Conservation (phyloP, 2,888 invertebrate species). For the Apamea epomidion region DNA sequence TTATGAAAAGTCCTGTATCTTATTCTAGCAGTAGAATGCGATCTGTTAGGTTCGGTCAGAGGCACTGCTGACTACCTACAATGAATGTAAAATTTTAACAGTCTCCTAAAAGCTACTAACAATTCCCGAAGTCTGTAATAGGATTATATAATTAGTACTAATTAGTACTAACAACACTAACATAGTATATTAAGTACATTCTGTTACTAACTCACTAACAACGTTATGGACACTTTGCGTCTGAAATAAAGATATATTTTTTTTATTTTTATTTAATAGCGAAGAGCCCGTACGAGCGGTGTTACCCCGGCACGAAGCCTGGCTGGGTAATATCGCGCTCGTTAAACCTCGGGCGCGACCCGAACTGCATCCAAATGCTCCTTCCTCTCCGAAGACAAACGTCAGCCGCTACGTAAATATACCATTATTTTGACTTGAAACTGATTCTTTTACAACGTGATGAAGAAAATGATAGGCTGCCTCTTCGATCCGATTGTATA, state of each 20-base stretch:
- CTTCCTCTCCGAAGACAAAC: constrained; percentile 30
- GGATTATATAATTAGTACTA: too few relatives aligned
- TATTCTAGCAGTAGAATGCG: not conserved
- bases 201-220: too few relatives aligned
- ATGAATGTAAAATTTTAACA: constrained; percentile 8
- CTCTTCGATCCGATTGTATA: not conserved
- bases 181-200: too few relatives aligned
- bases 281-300: constrained; percentile 21
- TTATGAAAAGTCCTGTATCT: not conserved
- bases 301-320: constrained; percentile 8
- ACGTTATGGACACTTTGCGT: too few relatives aligned
- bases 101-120: constrained; percentile 22
- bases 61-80: not conserved
- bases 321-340: constrained; percentile 47
- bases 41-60: not conserved
- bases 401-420: constrained; percentile 13
- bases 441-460: constrained; percentile 25
- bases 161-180: too few relatives aligned
- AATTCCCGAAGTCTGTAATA: constrained; percentile 25
- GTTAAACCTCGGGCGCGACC: constrained; percentile 52
- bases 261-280: too few relatives aligned
- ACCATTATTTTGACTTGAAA: constrained; percentile 23
- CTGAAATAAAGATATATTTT: too few relatives aligned
- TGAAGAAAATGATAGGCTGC: not conserved
- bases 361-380: constrained; percentile 53